A percentile compares a stretch with the other conserved stretches of the same genome.
phyloP scores from a whole-genome alignment of 2,888 invertebrate genomes.

The Drosophila sordidula region DNA sequence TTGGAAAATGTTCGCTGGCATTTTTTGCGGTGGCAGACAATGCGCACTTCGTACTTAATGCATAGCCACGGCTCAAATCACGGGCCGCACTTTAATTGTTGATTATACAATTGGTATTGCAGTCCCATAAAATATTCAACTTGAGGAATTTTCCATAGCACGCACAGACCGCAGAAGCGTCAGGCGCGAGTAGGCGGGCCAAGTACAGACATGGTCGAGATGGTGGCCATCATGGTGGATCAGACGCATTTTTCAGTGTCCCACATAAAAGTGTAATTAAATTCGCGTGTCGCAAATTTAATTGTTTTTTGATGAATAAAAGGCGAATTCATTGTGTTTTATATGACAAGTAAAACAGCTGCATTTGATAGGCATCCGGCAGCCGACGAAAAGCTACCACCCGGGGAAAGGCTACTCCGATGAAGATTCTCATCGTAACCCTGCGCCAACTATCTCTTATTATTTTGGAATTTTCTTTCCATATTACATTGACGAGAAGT shows the following conservation, averaged over 20 bases:
- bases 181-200: constrained; percentile 1
- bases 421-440: too few species aligned
- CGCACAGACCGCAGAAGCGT: constrained; percentile 16
- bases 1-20: constrained; percentile 48
- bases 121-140: constrained; percentile 59
- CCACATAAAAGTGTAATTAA: constrained; percentile 81
- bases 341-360: constrained; percentile 18
- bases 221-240: constrained; percentile 14
- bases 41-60: constrained; percentile 58
- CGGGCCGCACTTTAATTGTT: constrained; percentile 68
- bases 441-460: too few species aligned
- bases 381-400: neutral
- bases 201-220: neutral
- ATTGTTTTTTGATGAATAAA: constrained; percentile 82
- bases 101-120: constrained; percentile 61
- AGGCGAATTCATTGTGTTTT: constrained; percentile 60
- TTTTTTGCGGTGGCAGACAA: constrained; percentile 46
- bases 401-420: too few species aligned
- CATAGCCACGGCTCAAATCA: constrained; percentile 50
- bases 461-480: too few species aligned
- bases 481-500: too few species aligned
- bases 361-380: constrained; percentile 21
- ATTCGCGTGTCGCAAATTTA: constrained; percentile 78
- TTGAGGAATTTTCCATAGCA: constrained; percentile 41
- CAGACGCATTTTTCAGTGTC: constrained; percentile 27